A percentile compares a stretch with the other conserved stretches of the same genome.
Conservation (phyloP, 2,797 vertebrate species). For the Carcharodon carcharias region DNA sequence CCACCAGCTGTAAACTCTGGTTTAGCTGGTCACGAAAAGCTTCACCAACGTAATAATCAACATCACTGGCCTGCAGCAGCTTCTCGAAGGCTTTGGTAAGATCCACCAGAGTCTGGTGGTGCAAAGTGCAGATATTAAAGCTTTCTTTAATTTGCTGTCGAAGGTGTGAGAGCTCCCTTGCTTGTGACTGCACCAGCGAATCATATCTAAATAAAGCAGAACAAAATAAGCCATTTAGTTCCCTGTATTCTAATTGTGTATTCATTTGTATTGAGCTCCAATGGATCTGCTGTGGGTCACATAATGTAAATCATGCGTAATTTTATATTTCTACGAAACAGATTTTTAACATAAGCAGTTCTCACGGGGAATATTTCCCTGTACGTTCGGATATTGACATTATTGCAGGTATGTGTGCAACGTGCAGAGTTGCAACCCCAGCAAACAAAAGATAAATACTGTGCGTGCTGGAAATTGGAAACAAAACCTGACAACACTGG, state of each 20-base stretch:
- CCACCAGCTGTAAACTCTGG: constrained; percentile 69
- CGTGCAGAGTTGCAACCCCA: background rate
- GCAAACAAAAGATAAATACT: background rate
- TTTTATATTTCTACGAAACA: background rate
- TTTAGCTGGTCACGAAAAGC: constrained; percentile 75
- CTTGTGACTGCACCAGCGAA: constrained; percentile 76
- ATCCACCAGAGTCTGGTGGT: constrained; percentile 67
- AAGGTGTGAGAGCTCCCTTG: constrained; percentile 75
- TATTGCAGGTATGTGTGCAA: background rate
- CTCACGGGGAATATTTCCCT: background rate
- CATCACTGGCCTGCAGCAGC: constrained; percentile 67
- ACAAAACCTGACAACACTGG: background rate
- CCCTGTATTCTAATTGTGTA: background rate
- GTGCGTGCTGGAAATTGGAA: background rate
- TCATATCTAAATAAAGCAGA: constrained; percentile 63
- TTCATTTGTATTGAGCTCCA: background rate
- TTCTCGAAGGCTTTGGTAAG: constrained; percentile 72
- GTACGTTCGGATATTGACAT: background rate
- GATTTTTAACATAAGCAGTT: background rate
- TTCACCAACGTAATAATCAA: constrained; percentile 62
- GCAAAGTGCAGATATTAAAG: constrained; percentile 63
- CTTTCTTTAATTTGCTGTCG: constrained; percentile 78
- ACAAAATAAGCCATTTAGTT: background rate
- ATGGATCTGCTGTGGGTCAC: background rate
- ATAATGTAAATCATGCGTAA: background rate